Evolutionary conservation across 1,140 invertebrate genomes (phyloP).

Genomic region (Andrena cerasifolii): DNA sequence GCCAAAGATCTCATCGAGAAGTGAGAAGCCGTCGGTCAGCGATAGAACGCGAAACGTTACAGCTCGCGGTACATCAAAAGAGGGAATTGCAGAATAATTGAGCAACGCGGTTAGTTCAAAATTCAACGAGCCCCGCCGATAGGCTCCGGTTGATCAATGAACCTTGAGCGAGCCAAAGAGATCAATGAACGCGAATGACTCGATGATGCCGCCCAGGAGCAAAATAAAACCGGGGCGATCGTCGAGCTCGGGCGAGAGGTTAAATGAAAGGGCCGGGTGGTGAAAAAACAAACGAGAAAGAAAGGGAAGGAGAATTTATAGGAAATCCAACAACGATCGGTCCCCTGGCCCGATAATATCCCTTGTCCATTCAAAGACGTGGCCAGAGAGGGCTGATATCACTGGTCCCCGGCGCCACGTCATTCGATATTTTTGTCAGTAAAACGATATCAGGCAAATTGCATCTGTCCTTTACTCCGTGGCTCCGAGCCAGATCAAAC

Average conservation of each 20-base stretch:
- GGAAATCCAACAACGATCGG: slow-evolving; percentile 44
- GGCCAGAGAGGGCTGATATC: slow-evolving; percentile 58
- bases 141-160: slow-evolving; percentile 36
- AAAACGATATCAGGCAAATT: slow-evolving; percentile 79
- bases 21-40: slow-evolving; percentile 16
- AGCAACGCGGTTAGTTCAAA: slow-evolving; percentile 44
- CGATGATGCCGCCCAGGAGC: slow-evolving; percentile 34
- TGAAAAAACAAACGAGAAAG: slow-evolving; percentile 5
- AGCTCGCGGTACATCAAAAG: slow-evolving; percentile 25
- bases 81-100: slow-evolving; percentile 46
- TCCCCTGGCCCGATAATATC: slow-evolving; percentile 59
- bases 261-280: slow-evolving; percentile 42
- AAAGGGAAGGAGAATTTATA: slow-evolving; percentile 33
- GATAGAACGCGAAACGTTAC: slow-evolving; percentile 26
- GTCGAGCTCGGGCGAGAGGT: slow-evolving; percentile 14
- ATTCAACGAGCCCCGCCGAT: slow-evolving; percentile 35
- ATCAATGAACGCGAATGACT: slow-evolving; percentile 53
- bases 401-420: slow-evolving; percentile 67
- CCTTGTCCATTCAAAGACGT: slow-evolving; percentile 64
- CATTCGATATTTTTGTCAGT: slow-evolving; percentile 79
- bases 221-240: slow-evolving; percentile 40
- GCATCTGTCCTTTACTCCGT: slow-evolving; percentile 77
- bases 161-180: slow-evolving; percentile 38
- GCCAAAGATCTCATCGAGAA: slow-evolving; percentile 5
- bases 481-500: slow-evolving; percentile 72